Conservation (phyloP, 1,140 invertebrate genomes). For the Elysia chlorotica region DNA sequence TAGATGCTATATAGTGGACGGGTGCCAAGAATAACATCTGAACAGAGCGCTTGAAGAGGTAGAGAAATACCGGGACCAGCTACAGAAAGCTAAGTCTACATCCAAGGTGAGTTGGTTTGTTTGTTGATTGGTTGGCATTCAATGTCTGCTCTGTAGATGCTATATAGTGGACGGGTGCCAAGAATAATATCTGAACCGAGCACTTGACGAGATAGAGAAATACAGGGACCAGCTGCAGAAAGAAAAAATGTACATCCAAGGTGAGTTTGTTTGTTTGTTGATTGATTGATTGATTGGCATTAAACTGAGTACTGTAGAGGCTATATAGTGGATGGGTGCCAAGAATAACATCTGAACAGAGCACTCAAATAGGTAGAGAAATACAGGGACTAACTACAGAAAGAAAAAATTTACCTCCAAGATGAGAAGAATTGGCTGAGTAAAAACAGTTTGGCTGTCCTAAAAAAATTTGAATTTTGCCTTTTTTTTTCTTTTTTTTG, state of each 20-base stretch:
- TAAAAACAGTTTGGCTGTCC: too few relatives aligned
- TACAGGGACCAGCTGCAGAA: conserved; percentile 58
- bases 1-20: too few relatives aligned
- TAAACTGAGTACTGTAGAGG: too few relatives aligned
- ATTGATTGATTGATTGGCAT: too few relatives aligned
- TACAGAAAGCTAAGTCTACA: conserved; percentile 51
- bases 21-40: conserved; percentile 60
- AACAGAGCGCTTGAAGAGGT: conserved; percentile 62
- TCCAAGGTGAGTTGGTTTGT: conserved; percentile 61
- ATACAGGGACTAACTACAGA: conserved; percentile 57
- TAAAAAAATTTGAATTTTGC: too few relatives aligned
- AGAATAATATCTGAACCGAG: conserved; percentile 60
- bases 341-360: conserved; percentile 60
- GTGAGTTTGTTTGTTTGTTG: too few relatives aligned
- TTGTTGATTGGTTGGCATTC: too few relatives aligned
- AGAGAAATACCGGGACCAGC: conserved; percentile 59
- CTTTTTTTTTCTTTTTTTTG: too few relatives aligned
- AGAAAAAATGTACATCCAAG: conserved; percentile 54
- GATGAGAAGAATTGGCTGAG: too few relatives aligned
- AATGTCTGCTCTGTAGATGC: too few relatives aligned
- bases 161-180: too few relatives aligned
- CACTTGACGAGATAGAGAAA: conserved; percentile 62
- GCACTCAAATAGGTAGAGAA: conserved; percentile 62
- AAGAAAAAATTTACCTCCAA: conserved; percentile 55
- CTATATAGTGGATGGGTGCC: too few relatives aligned